Base-by-base conservation (phyloP, 2,888 invertebrate species). In the Stenoptilia bipunctidactyla region DNA sequence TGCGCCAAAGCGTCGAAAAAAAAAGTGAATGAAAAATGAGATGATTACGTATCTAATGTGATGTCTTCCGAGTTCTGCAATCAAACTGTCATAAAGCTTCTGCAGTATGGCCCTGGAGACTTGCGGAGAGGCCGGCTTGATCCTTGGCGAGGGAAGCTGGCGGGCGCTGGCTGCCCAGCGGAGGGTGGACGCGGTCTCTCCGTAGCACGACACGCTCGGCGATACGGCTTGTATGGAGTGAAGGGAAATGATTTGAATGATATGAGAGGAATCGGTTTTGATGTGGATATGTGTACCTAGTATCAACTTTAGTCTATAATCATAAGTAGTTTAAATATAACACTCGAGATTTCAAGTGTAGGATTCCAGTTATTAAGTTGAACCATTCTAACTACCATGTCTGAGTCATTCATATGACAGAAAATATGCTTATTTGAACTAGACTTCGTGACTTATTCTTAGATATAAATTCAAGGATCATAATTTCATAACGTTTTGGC, bases 161-260 rank as follows among this genome's bases (percentile, higher is more conserved):
- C 92, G 89, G 50, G 93, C 92, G 44, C 91, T 80, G 52, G 90
- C 90, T 43, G 92, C 92, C 84, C 92, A 93, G 44, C 92, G 87
- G 36, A 93, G 83, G n/a, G 93, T 93, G 54, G 91, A 92, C 38
- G 93, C 87, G 6, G 92, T 92, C 70, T 93, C 93, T 54, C 88
- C 90, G 86, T 92, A 92, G 72, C 90, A 91, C 37, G 85, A 80
- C 49, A 87, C 89, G 46, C 92, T 90, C 39, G 93, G 92, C 12
- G 92, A 92, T 50, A 93, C 86, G 44, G 92, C 93, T 93, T 75
- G 14, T 68, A 45, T 30, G 30, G 10, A 12, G 8, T 5, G 3
- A 8, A 20, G 3, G 20, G 20, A 5, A 20, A 20, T 20, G 20
- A 20, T 8, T n/a, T n/a, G 2, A 46, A 27, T n/a, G 40, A 25